These are phyloP conservation scores for Cyprinodon tularosa DNA, from an alignment of 2,113 vertebrate genomes.

Conservation along the genomic window DNA sequence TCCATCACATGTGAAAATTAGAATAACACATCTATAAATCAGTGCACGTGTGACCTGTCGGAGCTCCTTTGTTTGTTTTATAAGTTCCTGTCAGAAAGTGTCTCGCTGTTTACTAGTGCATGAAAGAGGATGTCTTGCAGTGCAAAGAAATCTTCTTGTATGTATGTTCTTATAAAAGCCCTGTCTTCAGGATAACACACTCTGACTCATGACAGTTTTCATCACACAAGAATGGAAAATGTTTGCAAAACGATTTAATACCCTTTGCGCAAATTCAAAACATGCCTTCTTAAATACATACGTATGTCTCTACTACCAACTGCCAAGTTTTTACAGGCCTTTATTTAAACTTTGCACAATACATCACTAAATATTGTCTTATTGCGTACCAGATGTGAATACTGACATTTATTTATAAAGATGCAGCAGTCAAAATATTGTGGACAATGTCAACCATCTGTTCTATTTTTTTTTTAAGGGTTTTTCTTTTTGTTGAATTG, in stretches of 20 bases:
- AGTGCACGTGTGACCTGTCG: slow-evolving; percentile 23
- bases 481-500: neutral
- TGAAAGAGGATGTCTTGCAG: neutral
- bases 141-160: neutral
- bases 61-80: slow-evolving; percentile 29
- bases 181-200: slow-evolving; percentile 14
- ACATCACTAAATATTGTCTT: neutral
- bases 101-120: slow-evolving; percentile 14
- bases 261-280: slow-evolving; percentile 30
- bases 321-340: neutral
- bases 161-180: slow-evolving; percentile 18
- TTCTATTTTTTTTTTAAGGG: neutral
- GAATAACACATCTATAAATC: slow-evolving; percentile 24
- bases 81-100: neutral
- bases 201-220: slow-evolving; percentile 26
- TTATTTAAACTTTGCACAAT: neutral
- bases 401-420: neutral
- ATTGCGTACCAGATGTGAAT: neutral
- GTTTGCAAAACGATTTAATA: slow-evolving; percentile 37
- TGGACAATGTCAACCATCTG: neutral
- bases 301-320: slow-evolving; percentile 30
- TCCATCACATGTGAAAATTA: slow-evolving; percentile 42
- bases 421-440: neutral
- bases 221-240: slow-evolving; percentile 19
- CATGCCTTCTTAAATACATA: slow-evolving; percentile 43